Evolutionary conservation across 2,888 invertebrate species (phyloP).

Genomic region (Crossocerus cetratus): DNA sequence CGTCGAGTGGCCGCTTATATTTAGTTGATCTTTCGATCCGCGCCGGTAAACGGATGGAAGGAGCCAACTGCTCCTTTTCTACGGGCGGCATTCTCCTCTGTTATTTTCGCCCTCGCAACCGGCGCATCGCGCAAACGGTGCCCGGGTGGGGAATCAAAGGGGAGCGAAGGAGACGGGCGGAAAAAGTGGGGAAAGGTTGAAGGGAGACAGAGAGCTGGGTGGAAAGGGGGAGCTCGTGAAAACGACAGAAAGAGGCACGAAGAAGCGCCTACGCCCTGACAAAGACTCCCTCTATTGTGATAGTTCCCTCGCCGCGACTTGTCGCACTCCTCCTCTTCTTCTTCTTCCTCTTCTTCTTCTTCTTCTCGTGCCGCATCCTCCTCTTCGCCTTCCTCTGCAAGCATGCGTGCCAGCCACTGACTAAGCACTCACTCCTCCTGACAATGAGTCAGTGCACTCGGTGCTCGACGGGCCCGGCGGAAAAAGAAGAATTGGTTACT

Average conservation of each 20-base stretch:
- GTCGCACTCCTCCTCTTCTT: conserved; percentile 16
- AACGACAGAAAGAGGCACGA: conserved; percentile 44
- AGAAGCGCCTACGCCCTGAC: conserved; percentile 57
- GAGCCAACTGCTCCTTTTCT: conserved; percentile 48
- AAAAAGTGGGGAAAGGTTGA: conserved; percentile 21
- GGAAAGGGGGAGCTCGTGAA: conserved; percentile 40
- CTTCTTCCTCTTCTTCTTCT: conserved; percentile 29
- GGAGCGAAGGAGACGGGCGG: conserved; percentile 12
- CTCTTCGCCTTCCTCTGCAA: conserved; percentile 40
- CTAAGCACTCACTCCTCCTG: conserved; percentile 60
- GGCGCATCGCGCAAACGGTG: conserved; percentile 34
- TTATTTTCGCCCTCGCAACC: conserved; percentile 65
- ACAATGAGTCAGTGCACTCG: conserved; percentile 65
- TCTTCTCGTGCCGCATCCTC: conserved; percentile 36
- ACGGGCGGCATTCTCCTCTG: conserved; percentile 49
- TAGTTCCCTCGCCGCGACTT: conserved; percentile 47
- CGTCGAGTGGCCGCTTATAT: conserved; percentile 64
- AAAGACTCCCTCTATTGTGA: conserved; percentile 60
- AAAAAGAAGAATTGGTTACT: conserved; percentile 49
- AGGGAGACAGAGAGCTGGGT: conserved; percentile 37
- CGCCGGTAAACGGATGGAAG: conserved; percentile 58
- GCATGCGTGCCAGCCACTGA: conserved; percentile 60
- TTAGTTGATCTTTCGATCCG: conserved; percentile 71
- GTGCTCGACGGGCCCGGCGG: conserved; percentile 50
- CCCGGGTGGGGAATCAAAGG: conserved; percentile 17